These are phyloP conservation scores for Astur gentilis DNA, from an alignment of 2,113 vertebrate species.

Conservation along the genomic window DNA sequence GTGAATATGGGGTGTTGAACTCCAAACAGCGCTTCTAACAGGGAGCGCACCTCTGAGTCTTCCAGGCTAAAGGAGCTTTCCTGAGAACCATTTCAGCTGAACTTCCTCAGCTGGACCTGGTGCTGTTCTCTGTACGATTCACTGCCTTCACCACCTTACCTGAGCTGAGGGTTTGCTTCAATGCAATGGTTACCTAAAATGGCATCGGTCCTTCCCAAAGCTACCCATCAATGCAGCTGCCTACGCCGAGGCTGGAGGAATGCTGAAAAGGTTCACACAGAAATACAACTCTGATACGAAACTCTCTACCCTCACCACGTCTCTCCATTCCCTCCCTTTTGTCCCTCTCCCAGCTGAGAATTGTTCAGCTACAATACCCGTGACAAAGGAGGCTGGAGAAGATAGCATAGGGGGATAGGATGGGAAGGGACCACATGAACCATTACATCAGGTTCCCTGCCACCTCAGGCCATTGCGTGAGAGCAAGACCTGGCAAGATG, in stretches of 20 bases:
- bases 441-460: background rate
- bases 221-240: rapidly evolving
- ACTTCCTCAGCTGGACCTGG: background rate
- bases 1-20: background rate
- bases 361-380: background rate
- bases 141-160: background rate
- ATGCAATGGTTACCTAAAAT: background rate
- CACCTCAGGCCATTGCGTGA: rapidly evolving
- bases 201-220: background rate
- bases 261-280: background rate
- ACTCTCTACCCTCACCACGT: background rate
- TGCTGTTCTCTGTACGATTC: rapidly evolving
- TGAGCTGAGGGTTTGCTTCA: background rate
- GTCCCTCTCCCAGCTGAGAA: background rate
- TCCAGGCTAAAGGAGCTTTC: background rate
- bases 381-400: background rate
- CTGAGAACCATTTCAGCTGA: background rate
- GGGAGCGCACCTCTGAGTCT: no score
- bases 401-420: background rate
- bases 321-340: background rate
- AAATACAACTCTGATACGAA: background rate
- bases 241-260: background rate
- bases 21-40: background rate
- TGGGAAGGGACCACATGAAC: background rate
- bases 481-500: background rate